These are phyloP conservation scores for Peucedramus taeniatus DNA, from an alignment of 2,113 vertebrate genomes.

Conservation along the genomic window DNA sequence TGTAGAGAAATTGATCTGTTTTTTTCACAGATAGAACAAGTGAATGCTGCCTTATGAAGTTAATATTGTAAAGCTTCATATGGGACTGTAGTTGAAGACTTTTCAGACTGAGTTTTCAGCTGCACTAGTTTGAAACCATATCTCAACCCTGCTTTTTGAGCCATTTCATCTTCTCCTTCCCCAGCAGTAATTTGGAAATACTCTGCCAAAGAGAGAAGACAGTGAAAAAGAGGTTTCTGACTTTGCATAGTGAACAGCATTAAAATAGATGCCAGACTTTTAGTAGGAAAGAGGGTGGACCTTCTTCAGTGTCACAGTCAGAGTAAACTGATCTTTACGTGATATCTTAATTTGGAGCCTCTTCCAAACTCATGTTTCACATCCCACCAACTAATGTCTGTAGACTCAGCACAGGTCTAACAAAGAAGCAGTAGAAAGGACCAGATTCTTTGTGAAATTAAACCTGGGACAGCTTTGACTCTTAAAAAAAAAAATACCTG, in stretches of 20 bases:
- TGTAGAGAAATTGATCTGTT: neutral
- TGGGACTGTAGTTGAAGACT: neutral
- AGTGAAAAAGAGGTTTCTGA: neutral
- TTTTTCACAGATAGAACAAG: neutral
- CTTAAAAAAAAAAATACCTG: neutral
- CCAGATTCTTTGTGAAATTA: neutral
- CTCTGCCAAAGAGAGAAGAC: neutral
- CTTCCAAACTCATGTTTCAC: slow-evolving; percentile 44
- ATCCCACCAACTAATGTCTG: neutral
- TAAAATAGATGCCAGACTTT: neutral
- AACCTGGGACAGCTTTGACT: neutral
- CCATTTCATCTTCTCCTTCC: neutral
- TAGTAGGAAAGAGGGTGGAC: neutral
- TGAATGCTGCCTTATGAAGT: neutral
- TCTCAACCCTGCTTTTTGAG: neutral
- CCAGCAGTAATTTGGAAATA: neutral
- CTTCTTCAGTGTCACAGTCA: neutral
- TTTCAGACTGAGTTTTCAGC: neutral
- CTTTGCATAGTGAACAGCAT: neutral
- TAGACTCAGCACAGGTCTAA: neutral
- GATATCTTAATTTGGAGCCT: slow-evolving; percentile 41
- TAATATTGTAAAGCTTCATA: neutral
- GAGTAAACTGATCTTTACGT: slow-evolving; percentile 17
- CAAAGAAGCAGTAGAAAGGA: neutral
- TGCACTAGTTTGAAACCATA: neutral